These are phyloP conservation scores for Hyperopisus bebe DNA, from an alignment of 2,113 vertebrate species.

Conservation along the genomic window DNA sequence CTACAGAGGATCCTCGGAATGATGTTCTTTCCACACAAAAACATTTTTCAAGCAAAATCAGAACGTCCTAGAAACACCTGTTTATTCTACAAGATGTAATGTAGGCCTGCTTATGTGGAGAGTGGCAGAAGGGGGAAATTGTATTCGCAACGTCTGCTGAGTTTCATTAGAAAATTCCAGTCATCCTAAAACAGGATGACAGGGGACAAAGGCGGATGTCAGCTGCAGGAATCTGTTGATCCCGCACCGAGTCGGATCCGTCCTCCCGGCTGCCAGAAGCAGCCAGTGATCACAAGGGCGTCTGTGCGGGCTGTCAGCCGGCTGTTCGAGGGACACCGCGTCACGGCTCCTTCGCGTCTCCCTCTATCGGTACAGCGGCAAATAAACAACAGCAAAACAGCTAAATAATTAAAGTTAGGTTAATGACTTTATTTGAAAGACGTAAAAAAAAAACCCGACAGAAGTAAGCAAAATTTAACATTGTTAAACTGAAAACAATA, in stretches of 20 bases:
- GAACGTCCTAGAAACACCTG: background rate
- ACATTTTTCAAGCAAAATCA: background rate
- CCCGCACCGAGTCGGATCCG: background rate
- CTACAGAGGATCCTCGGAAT: background rate
- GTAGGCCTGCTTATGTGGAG: background rate
- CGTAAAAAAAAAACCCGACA: background rate
- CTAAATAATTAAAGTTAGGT: background rate
- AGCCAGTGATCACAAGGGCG: background rate
- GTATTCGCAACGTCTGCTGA: background rate
- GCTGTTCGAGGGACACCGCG: background rate
- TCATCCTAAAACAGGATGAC: background rate
- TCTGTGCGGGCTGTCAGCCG: background rate
- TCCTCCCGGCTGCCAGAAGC: background rate
- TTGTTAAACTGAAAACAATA: background rate
- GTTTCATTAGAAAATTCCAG: background rate
- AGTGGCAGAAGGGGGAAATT: background rate
- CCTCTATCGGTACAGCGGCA: background rate
- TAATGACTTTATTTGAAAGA: background rate
- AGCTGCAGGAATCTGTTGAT: background rate
- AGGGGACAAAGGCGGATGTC: background rate
- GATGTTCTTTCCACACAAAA: background rate
- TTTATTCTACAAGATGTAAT: background rate
- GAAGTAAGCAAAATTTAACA: background rate
- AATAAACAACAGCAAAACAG: background rate
- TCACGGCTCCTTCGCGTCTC: background rate